Percentiles rank a stretch among this genome's conserved stretches.
phyloP scores from a whole-genome alignment of 2,888 invertebrate genomes.

The Drosophila rubida region DNA sequence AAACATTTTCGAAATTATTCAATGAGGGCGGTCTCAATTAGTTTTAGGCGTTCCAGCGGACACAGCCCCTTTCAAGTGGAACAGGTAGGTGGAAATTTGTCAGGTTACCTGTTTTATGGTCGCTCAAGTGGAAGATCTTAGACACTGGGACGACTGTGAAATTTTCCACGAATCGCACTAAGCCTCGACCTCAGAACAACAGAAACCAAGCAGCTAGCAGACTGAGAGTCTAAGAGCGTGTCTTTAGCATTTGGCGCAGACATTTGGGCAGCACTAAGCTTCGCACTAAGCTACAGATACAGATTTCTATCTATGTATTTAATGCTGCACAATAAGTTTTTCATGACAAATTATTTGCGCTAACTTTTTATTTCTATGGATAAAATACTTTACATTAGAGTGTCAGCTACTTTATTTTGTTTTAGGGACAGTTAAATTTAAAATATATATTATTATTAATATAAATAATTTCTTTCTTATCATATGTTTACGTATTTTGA shows the following conservation, averaged over 20 bases:
- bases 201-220: neutral
- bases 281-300: conserved; percentile 11
- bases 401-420: too few relatives aligned
- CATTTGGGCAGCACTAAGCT: conserved; percentile 29
- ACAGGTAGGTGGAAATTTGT: conserved; percentile 55
- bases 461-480: too few relatives aligned
- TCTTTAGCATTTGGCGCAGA: conserved; percentile 24
- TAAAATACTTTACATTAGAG: too few relatives aligned
- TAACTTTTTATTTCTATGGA: too few relatives aligned
- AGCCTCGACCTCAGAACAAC: conserved; percentile 40
- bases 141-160: conserved; percentile 57
- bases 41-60: conserved; percentile 66
- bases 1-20: conserved; percentile 70
- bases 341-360: too few relatives aligned
- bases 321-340: too few relatives aligned
- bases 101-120: conserved; percentile 61
- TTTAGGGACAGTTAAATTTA: too few relatives aligned
- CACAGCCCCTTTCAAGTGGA: conserved; percentile 28
- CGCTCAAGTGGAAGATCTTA: conserved; percentile 70
- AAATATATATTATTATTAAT: too few relatives aligned
- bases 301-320: neutral
- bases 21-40: conserved; percentile 82
- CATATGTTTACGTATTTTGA: too few relatives aligned
- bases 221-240: conserved; percentile 1
- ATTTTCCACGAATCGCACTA: conserved; percentile 69